Base-by-base conservation (phyloP, 2,888 invertebrate genomes). In the Heterodera filipjevi region DNA sequence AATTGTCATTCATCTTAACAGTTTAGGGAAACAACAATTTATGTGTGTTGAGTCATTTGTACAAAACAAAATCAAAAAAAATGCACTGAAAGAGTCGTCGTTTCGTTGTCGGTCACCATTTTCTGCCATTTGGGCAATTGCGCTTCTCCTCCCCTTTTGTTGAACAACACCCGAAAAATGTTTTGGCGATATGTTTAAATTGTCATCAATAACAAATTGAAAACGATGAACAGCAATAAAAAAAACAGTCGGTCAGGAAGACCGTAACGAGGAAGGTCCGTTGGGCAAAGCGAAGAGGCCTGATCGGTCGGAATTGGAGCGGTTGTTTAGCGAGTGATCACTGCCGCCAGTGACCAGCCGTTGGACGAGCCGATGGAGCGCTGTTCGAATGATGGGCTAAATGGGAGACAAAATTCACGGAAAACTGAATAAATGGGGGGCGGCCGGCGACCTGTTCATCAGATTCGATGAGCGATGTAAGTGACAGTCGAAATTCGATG, bases 311-410 rank as follows among this genome's bases (percentile, higher is more conserved):
- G n/a, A 27, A 59, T 59, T 59, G n/a, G 59, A 2, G 27, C 49
- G 49, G 16, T 22, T 22, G 32, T 33, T 66, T 66, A 30, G 22
- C 12, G 66, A 16, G 16, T 10, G 68, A 6, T n/a, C 66, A 66
- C 33, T 35, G 68, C 12, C 22, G 35, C 33, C 33, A 19, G 32
- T 22, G 33, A 79, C 70, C 53, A 68, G 46, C 33, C 77, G 75
- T 44, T 79, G 79, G 59, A 82, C 66, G 33, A 82, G 83, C n/a
- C 83, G 83, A 39, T 72, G 77, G 59, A 83, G 74, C 22, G 84
- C 78, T 22, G 70, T 74, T 53, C 84, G 83, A 30, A 82, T 82
- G 66, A 84, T 82, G 33, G 72, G 79, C 30, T 76, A 68, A 46
- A 44, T 32, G 46, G 0, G 39, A n/a, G 32, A 27, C n/a, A 33